These are phyloP conservation scores for Phalacrocorax carbo DNA, from an alignment of 2,113 vertebrate species.

Conservation along the genomic window DNA sequence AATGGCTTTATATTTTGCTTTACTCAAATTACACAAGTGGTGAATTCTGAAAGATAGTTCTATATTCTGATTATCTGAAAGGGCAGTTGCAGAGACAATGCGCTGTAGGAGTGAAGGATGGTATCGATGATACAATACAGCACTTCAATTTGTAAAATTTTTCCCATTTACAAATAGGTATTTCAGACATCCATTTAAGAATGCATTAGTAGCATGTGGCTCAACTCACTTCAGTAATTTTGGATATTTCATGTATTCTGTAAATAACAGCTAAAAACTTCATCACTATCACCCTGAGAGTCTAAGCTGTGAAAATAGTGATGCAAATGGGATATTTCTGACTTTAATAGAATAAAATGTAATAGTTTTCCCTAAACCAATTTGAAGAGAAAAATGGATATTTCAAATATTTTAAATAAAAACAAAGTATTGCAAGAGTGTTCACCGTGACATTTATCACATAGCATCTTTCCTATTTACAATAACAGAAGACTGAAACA, in stretches of 20 bases:
- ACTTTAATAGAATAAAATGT: neutral
- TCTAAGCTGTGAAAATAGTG: neutral
- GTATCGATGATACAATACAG: neutral
- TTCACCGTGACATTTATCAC: neutral
- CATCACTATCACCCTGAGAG: neutral
- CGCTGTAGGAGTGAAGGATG: neutral
- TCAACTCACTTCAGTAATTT: neutral
- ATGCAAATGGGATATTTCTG: conserved; percentile 6
- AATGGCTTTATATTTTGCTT: conserved; percentile 37
- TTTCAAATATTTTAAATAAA: neutral
- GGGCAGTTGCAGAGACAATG: neutral
- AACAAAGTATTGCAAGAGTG: neutral
- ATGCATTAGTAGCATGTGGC: neutral
- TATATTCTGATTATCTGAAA: conserved; percentile 25
- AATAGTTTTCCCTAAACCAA: neutral
- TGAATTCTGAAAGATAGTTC: conserved; percentile 4
- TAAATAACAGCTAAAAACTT: conserved; percentile 28
- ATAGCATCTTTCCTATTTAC: neutral
- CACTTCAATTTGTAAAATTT: neutral
- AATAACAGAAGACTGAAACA: neutral
- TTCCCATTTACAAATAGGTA: neutral
- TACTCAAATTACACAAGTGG: neutral
- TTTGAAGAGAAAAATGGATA: neutral
- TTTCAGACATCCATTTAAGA: conserved; percentile 11
- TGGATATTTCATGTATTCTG: conserved; percentile 11